Evolutionary conservation across 2,888 invertebrate species (phyloP).

Genomic region (Harpalus rubripes): DNA sequence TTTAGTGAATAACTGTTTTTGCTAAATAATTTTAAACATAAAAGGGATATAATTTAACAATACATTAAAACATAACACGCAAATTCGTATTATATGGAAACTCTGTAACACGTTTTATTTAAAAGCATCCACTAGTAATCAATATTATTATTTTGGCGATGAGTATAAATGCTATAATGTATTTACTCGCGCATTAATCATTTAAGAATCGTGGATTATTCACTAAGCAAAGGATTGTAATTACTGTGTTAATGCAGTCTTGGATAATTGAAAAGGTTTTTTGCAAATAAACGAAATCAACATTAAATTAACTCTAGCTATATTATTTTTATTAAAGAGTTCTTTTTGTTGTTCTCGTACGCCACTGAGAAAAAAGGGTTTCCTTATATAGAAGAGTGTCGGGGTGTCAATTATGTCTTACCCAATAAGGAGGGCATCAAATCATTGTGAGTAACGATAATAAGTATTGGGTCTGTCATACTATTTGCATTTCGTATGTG

Average conservation of each 20-base stretch:
- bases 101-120: too few species aligned
- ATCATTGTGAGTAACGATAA: conserved; percentile 45
- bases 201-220: background rate
- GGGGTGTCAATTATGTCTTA: conserved; percentile 20
- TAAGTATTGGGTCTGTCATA: conserved; percentile 30
- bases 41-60: too few species aligned
- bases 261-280: background rate
- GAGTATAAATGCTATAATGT: background rate
- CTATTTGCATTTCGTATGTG: conserved; percentile 31
- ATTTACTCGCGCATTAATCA: background rate
- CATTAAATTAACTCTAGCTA: background rate
- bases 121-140: too few species aligned
- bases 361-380: conserved; percentile 7
- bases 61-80: too few species aligned
- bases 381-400: background rate
- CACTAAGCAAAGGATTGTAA: background rate
- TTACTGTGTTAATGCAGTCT: conserved; percentile 2
- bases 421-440: conserved; percentile 33
- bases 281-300: background rate
- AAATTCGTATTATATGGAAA: too few species aligned
- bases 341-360: background rate
- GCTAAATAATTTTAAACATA: too few species aligned
- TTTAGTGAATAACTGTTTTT: too few species aligned
- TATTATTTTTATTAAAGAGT: background rate
- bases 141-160: background rate